Percentiles rank a stretch among this genome's conserved stretches.
Evolutionary conservation across 2,113 vertebrate species (phyloP).

Genomic region (Neolamprologus longior): DNA sequence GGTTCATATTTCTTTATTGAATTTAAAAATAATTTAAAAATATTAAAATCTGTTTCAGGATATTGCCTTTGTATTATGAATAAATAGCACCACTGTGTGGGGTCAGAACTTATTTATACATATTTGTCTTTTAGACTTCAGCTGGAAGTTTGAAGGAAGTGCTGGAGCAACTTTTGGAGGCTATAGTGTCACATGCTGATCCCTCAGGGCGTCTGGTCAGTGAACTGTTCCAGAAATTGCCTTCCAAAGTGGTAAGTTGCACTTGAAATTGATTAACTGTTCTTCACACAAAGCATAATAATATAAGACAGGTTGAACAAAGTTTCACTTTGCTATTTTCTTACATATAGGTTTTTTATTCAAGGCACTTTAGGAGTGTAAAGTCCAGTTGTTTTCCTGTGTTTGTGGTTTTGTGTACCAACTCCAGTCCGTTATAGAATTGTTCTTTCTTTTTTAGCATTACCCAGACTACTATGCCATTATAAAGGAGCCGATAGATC

Average conservation of each 20-base stretch:
- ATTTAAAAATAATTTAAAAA: background rate
- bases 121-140: conserved; percentile 69
- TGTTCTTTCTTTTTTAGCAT: conserved; percentile 77
- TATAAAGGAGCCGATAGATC: conserved; percentile 98
- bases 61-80: background rate
- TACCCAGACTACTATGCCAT: conserved; percentile 99
- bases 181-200: conserved; percentile 85
- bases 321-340: background rate
- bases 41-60: background rate
- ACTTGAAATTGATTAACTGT: background rate
- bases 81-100: background rate
- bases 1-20: background rate
- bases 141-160: conserved; percentile 87
- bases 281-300: background rate
- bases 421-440: background rate
- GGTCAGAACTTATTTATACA: background rate
- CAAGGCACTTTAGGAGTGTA: background rate
- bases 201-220: conserved; percentile 87
- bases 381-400: background rate
- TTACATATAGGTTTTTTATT: background rate
- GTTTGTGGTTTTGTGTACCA: background rate
- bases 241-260: conserved; percentile 92
- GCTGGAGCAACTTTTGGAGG: conserved; percentile 91
- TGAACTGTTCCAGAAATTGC: conserved; percentile 97
- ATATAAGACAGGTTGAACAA: background rate